These are phyloP conservation scores for Myzus persicae DNA, from an alignment of 1,140 invertebrate genomes.

Conservation along the genomic window DNA sequence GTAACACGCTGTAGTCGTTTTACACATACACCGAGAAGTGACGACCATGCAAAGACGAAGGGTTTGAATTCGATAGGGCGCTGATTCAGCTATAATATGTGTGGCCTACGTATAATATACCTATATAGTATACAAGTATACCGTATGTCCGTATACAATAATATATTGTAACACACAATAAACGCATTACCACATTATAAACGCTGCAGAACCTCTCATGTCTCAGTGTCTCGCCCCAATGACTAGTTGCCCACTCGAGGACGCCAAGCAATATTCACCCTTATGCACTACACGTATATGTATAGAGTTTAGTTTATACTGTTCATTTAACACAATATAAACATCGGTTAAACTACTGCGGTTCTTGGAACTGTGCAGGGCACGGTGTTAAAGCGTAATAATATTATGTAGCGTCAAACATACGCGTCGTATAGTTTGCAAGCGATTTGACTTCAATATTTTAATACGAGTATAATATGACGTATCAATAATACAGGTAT, in stretches of 20 bases:
- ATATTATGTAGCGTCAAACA: not conserved
- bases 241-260: not conserved
- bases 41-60: no score
- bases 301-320: not conserved
- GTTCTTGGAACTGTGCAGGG: not conserved
- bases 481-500: not conserved
- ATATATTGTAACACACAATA: not conserved
- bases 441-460: not conserved
- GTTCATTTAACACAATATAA: not conserved
- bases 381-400: not conserved
- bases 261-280: not conserved
- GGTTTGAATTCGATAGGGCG: no score
- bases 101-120: no score
- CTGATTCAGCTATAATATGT: no score
- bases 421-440: not conserved
- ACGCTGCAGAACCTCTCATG: not conserved
- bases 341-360: not conserved
- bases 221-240: not conserved
- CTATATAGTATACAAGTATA: no score
- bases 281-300: not conserved
- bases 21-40: not conserved
- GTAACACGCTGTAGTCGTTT: not conserved
- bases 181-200: not conserved
- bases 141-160: not conserved
- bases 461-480: not conserved